These are phyloP conservation scores for Sternotherus odoratus DNA, from an alignment of 2,797 vertebrate species.

Conservation along the genomic window DNA sequence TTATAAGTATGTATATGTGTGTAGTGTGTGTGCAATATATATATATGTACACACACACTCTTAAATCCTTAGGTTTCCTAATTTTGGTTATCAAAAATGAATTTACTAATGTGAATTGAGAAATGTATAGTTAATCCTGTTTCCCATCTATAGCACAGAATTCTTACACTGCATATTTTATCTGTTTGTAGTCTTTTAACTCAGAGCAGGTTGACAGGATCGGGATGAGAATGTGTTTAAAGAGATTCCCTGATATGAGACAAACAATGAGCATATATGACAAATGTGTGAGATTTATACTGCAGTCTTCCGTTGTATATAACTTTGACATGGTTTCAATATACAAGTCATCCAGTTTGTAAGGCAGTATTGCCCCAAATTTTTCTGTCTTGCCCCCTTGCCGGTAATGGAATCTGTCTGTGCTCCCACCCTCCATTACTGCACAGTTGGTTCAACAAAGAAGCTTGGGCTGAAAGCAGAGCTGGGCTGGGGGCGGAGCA, in stretches of 20 bases:
- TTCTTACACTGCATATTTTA: neutral
- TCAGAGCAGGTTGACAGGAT: neutral
- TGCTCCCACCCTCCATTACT: too few relatives aligned
- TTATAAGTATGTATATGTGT: neutral
- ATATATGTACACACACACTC: too few relatives aligned
- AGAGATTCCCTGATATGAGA: neutral
- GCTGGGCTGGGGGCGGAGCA: too few relatives aligned
- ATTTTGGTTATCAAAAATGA: neutral
- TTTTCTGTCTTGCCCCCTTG: too few relatives aligned
- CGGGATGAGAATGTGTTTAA: neutral
- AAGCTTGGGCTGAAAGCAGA: too few relatives aligned
- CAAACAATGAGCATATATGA: neutral
- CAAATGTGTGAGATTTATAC: neutral
- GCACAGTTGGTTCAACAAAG: too few relatives aligned
- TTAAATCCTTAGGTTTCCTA: too few relatives aligned
- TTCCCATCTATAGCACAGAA: neutral
- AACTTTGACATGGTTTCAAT: neutral
- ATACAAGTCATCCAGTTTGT: neutral
- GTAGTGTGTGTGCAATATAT: neutral
- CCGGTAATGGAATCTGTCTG: too few relatives aligned
- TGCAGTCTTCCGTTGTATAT: neutral
- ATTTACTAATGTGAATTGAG: neutral
- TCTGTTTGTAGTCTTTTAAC: neutral
- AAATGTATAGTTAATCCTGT: neutral
- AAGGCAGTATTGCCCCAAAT: neutral